Conservation (phyloP, 2,797 vertebrate species). For the Aeoliscus strigatus region DNA sequence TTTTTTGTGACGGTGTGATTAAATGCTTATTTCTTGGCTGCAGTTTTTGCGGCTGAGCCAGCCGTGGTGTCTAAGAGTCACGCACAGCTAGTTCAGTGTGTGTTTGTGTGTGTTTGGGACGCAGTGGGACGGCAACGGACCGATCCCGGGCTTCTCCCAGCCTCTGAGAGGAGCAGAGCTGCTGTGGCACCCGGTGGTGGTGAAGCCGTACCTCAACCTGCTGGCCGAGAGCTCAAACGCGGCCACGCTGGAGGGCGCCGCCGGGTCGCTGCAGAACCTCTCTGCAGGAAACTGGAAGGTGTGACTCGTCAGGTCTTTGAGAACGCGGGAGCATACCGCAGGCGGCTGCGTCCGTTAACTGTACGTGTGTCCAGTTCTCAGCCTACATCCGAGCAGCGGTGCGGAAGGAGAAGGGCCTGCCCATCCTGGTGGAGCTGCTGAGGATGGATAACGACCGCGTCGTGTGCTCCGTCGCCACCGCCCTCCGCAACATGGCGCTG, state of each 20-base stretch:
- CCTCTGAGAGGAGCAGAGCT: constrained; percentile 91
- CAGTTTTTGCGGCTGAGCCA: no score
- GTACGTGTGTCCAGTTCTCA: constrained; percentile 78
- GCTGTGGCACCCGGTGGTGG: constrained; percentile 95
- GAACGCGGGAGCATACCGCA: no score
- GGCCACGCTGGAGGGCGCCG: constrained; percentile 93
- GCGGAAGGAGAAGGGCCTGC: constrained; percentile 94
- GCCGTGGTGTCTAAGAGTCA: background rate
- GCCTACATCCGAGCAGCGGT: constrained; percentile 94
- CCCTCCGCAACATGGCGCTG: constrained; percentile 93
- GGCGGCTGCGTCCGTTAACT: no score
- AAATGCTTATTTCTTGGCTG: no score
- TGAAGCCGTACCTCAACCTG: constrained; percentile 95
- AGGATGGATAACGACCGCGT: constrained; percentile 97
- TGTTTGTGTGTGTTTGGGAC: background rate
- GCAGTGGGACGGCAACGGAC: constrained; percentile 94
- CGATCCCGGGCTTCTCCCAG: constrained; percentile 89
- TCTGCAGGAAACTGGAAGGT: constrained; percentile 98
- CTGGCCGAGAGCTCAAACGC: constrained; percentile 97
- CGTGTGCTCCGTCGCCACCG: constrained; percentile 93
- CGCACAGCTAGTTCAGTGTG: background rate
- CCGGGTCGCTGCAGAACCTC: constrained; percentile 94
- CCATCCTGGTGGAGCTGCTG: constrained; percentile 96
- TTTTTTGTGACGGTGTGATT: no score
- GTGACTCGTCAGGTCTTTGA: background rate